Base-by-base conservation (phyloP, 1,140 invertebrate genomes). In the Drosophila pruinosa region DNA sequence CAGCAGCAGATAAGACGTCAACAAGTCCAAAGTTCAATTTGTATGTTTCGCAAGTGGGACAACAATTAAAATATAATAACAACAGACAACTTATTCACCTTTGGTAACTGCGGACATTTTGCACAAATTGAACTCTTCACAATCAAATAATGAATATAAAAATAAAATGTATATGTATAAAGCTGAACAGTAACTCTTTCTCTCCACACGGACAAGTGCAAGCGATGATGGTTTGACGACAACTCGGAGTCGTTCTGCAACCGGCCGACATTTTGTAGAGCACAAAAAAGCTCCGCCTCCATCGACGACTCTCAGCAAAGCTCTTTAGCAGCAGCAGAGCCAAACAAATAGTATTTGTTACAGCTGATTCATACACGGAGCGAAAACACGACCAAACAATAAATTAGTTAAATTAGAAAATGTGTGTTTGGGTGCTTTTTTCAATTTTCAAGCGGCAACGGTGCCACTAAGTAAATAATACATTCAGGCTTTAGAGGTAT, bases 91-190 rank as follows among this genome's bases (percentile, higher is more conserved):
- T 17, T 24, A 34, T 62, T 43, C 75, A 86, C 82, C 82, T 88
- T 88, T 88, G 28, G 83, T 89, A 53, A 70, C 82, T 31, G 63
- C 82, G 47, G 82, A 88, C 82, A 88, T 88, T 75, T 64, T 82
- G 8, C 36, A 10, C 41, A 19, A 53, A 52, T 48, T 56, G 36
- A 75, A 61, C 38, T 59, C 17, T 34, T 15, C 14, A 39, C 26
- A 54, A 39, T 17, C 8, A 5, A 52, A 10, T 41, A 22, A 19
- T 39, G 28, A 38, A 36, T 43, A 47, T 15, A 57, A 12, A 62
- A 61, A 17, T 62, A 38, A 15, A 17, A 59, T 12, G 34, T 63
- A 65, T 14, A 34, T 48, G 22, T 38, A 19, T 24, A 38, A 53
- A 65, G 52, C 12, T 39, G 4, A 17, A 31, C 22, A 58, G 24